Conservation (phyloP, 1,140 invertebrate genomes). For the Cotesia glomerata region DNA sequence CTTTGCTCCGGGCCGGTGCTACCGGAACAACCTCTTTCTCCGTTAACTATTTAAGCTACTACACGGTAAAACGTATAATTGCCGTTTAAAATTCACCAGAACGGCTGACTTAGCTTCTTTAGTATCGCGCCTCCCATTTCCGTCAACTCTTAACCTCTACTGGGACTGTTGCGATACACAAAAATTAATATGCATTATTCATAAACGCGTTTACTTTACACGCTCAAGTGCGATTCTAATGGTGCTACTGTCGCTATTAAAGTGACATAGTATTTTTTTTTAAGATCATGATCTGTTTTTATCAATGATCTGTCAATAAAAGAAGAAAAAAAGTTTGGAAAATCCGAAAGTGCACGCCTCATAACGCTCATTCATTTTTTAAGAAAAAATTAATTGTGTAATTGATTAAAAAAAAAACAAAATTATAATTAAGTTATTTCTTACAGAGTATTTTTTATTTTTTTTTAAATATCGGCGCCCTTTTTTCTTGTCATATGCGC, state of each 20-base stretch:
- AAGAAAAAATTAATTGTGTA: too few relatives aligned
- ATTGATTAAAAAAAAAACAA: too few relatives aligned
- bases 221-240: not conserved
- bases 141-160: constrained; percentile 16
- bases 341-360: too few relatives aligned
- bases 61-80: constrained; percentile 28
- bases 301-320: too few relatives aligned
- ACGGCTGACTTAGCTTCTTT: constrained; percentile 28
- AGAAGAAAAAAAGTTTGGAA: too few relatives aligned
- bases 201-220: constrained; percentile 30
- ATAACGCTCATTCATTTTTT: too few relatives aligned
- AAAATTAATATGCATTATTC: constrained; percentile 41
- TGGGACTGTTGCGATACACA: constrained; percentile 30
- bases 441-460: too few relatives aligned
- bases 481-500: too few relatives aligned
- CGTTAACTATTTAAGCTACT: too few relatives aligned
- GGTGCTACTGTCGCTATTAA: not conserved
- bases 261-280: not conserved
- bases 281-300: too few relatives aligned
- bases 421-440: too few relatives aligned
- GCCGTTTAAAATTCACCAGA: constrained; percentile 38
- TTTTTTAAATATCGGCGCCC: too few relatives aligned
- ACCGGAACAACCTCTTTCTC: not conserved
- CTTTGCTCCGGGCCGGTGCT: constrained; percentile 30
- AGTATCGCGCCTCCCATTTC: constrained; percentile 10